Percentiles rank a stretch among this genome's conserved stretches.
phyloP scores from a whole-genome alignment of 2,888 invertebrate species.

The Drosophila picticornis region DNA sequence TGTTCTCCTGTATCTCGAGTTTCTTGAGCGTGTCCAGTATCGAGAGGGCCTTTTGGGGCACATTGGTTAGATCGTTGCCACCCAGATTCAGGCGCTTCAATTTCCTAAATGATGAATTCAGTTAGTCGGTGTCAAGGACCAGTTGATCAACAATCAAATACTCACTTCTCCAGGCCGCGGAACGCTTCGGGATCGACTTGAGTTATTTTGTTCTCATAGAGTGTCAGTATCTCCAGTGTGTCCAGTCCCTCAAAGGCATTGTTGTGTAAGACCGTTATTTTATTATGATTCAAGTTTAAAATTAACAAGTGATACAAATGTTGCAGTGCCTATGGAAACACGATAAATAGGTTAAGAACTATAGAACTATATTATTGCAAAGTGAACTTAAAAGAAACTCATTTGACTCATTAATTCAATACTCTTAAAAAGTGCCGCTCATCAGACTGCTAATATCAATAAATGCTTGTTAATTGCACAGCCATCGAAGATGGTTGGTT shows the following conservation, averaged over 20 bases:
- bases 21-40: constrained; percentile 92
- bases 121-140: not conserved
- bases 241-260: constrained; percentile 94
- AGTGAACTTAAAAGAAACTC: not conserved
- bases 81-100: constrained; percentile 94
- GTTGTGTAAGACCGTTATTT: constrained; percentile 91
- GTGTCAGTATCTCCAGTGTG: constrained; percentile 93
- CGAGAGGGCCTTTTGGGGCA: constrained; percentile 93
- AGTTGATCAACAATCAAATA: constrained; percentile 43
- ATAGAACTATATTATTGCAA: not conserved
- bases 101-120: constrained; percentile 86
- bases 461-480: not conserved
- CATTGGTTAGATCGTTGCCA: constrained; percentile 91
- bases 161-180: constrained; percentile 93
- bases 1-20: constrained; percentile 95
- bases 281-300: constrained; percentile 95
- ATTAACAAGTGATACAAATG: constrained; percentile 93
- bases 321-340: constrained; percentile 87
- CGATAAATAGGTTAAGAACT: not conserved
- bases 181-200: constrained; percentile 93
- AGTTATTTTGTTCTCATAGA: constrained; percentile 94
- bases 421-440: not conserved
- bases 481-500: not conserved
- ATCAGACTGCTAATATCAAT: not conserved
- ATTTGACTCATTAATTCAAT: not conserved